Evolutionary conservation across 1,140 invertebrate genomes (phyloP).

Genomic region (Diorhabda carinulata): DNA sequence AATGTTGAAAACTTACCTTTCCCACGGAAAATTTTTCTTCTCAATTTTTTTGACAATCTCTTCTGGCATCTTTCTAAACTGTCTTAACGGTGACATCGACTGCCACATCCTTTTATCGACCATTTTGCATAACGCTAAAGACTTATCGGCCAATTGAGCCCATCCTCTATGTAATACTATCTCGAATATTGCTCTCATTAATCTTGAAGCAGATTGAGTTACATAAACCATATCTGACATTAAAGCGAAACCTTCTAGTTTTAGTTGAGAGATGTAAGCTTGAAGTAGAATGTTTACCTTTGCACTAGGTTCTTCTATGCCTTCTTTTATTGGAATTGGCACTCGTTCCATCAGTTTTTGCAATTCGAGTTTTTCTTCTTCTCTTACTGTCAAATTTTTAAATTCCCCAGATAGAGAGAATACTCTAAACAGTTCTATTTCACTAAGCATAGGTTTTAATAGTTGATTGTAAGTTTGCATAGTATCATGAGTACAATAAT

Average conservation of each 20-base stretch:
- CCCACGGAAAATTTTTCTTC: slow-evolving; percentile 95
- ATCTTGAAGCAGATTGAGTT: slow-evolving; percentile 92
- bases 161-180: slow-evolving; percentile 88
- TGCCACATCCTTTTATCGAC: slow-evolving; percentile 99
- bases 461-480: slow-evolving; percentile 97
- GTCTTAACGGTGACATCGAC: slow-evolving; percentile 96
- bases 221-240: slow-evolving; percentile 99
- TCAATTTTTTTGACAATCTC: slow-evolving; percentile 98
- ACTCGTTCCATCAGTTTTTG: slow-evolving; percentile 97
- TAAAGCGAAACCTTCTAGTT: slow-evolving; percentile 95
- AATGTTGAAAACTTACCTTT: slow-evolving; percentile 51
- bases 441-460: slow-evolving; percentile 92
- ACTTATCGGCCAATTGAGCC: slow-evolving; percentile 96
- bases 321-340: slow-evolving; percentile 98
- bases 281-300: slow-evolving; percentile 95
- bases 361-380: slow-evolving; percentile 97
- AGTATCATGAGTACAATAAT: slow-evolving; percentile 96
- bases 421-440: slow-evolving; percentile 98
- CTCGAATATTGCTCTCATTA: slow-evolving; percentile 97
- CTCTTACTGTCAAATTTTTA: slow-evolving; percentile 87
- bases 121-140: slow-evolving; percentile 96
- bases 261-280: slow-evolving; percentile 97
- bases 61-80: slow-evolving; percentile 97
- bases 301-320: slow-evolving; percentile 96
- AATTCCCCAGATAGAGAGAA: slow-evolving; percentile 97